Evolutionary conservation across 2,888 invertebrate species (phyloP).

Genomic region (Plutella xylostella): DNA sequence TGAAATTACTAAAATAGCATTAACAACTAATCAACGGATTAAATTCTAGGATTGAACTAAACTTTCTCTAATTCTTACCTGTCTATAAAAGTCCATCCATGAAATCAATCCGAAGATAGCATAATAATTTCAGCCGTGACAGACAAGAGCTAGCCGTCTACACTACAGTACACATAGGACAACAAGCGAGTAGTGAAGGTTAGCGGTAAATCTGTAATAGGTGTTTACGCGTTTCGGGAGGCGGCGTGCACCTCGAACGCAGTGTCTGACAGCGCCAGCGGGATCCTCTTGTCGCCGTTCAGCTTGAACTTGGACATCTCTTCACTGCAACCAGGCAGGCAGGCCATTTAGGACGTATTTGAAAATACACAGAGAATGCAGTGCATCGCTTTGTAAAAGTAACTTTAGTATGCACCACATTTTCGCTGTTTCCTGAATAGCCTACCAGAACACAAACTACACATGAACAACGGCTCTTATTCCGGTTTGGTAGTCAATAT

Average conservation of each 20-base stretch:
- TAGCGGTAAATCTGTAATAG: background rate
- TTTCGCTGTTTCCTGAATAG: background rate
- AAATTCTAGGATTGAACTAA: too few relatives aligned
- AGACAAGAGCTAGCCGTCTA: too few relatives aligned
- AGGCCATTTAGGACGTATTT: background rate
- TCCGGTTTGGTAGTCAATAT: too few relatives aligned
- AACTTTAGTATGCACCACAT: background rate
- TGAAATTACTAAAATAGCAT: too few relatives aligned
- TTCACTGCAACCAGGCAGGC: constrained; percentile 51
- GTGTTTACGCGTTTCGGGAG: constrained; percentile 56
- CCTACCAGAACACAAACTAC: background rate
- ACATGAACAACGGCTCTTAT: background rate
- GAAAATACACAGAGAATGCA: background rate
- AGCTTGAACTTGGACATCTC: constrained; percentile 66
- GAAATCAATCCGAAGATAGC: too few relatives aligned
- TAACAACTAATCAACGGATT: too few relatives aligned
- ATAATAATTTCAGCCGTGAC: too few relatives aligned
- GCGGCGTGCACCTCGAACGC: constrained; percentile 67
- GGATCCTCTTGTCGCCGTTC: constrained; percentile 62
- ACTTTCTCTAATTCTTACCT: too few relatives aligned
- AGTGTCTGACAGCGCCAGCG: constrained; percentile 62
- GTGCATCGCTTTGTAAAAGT: background rate
- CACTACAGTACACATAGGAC: too few relatives aligned
- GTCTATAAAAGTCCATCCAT: too few relatives aligned
- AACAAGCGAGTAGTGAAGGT: background rate